Evolutionary conservation across 2,888 invertebrate genomes (phyloP).

Genomic region (Cephus spinipes): DNA sequence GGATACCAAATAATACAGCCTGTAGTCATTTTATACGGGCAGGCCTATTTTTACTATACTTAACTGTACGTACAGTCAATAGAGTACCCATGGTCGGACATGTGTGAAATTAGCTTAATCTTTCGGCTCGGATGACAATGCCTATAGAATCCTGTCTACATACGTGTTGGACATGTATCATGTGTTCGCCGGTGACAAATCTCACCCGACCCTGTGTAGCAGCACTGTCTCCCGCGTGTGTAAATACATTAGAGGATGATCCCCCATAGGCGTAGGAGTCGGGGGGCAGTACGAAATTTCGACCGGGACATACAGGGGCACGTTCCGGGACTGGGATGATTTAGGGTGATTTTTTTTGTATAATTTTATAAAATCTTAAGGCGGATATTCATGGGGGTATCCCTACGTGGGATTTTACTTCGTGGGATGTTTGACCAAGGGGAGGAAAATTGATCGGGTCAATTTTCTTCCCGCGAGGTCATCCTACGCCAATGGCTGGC

Average conservation of each 20-base stretch:
- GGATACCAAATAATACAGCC: background rate
- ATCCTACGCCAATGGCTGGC: conserved; percentile 52
- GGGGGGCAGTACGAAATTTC: background rate
- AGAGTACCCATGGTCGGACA: conserved; percentile 55
- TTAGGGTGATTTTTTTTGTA: too few relatives aligned
- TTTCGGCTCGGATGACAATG: conserved; percentile 66
- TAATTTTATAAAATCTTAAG: background rate
- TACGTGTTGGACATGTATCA: conserved; percentile 63
- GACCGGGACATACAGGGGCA: too few relatives aligned
- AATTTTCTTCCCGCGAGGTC: background rate
- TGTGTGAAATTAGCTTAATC: conserved; percentile 68
- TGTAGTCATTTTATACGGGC: background rate
- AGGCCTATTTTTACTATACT: background rate
- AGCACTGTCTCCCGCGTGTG: conserved; percentile 54
- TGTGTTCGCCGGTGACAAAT: conserved; percentile 61
- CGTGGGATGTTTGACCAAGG: accelerated
- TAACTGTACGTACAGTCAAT: conserved; percentile 10
- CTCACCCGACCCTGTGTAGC: conserved; percentile 54
- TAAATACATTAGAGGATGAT: conserved; percentile 68
- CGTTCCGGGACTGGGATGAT: background rate
- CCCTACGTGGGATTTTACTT: background rate
- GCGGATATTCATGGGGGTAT: background rate
- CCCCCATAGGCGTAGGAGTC: conserved; percentile 55
- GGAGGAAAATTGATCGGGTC: background rate
- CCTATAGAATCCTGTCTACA: conserved; percentile 59